Percentiles rank a stretch among this genome's conserved stretches.
These are phyloP conservation scores for Temnothorax rugatulus DNA, from an alignment of 2,888 invertebrate species.

Conservation along the genomic window DNA sequence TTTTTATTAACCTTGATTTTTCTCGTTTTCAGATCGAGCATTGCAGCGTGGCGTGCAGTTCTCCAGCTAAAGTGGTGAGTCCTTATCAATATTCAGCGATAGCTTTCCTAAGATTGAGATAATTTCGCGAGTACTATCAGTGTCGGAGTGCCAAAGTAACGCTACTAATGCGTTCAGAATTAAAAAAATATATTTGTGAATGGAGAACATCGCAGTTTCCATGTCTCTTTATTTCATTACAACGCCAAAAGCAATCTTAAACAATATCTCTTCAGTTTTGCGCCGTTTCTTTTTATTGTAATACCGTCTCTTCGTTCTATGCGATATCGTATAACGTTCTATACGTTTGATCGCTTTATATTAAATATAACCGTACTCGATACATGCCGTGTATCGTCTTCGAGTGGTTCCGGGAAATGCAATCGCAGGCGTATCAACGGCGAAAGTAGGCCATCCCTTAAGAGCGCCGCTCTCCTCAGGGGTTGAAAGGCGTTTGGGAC, in stretches of 20 bases:
- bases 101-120: not conserved
- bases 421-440: constrained; percentile 68
- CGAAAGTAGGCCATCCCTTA: constrained; percentile 75
- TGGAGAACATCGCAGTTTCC: not conserved
- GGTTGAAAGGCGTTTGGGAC: constrained; percentile 39
- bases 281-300: constrained; percentile 23
- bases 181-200: constrained; percentile 6
- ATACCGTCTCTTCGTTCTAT: constrained; percentile 40
- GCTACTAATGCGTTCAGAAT: not conserved
- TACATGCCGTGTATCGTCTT: constrained; percentile 43
- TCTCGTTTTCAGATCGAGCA: constrained; percentile 73
- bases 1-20: not conserved
- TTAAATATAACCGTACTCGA: constrained; percentile 66
- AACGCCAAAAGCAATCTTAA: not conserved
- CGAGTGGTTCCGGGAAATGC: constrained; percentile 61
- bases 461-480: constrained; percentile 51
- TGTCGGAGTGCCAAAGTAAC: not conserved
- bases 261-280: constrained; percentile 37
- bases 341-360: constrained; percentile 65
- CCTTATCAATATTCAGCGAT: not conserved
- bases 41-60: constrained; percentile 67
- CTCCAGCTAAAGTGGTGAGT: constrained; percentile 75
- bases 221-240: constrained; percentile 1
- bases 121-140: constrained; percentile 31
- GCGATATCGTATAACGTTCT: not conserved